Evolutionary conservation across 2,888 invertebrate genomes (phyloP).

Genomic region (Serrognathus titanus): DNA sequence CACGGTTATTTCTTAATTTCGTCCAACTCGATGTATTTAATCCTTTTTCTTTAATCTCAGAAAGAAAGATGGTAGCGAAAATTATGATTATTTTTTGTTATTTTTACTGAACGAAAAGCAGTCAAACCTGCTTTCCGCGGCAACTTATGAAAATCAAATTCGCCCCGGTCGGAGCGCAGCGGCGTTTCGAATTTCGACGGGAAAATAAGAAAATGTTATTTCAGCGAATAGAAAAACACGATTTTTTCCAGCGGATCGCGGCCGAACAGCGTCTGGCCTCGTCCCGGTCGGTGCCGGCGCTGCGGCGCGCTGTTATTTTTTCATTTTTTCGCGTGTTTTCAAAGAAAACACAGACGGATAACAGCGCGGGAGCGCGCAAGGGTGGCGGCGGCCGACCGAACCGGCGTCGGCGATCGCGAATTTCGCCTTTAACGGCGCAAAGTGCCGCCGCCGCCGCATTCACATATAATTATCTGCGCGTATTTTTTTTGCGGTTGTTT

Average conservation of each 20-base stretch:
- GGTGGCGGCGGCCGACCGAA: not conserved
- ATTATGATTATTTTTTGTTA: not conserved
- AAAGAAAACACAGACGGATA: constrained; percentile 43
- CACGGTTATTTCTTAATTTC: no score
- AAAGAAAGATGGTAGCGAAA: constrained; percentile 1
- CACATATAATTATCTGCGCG: not conserved
- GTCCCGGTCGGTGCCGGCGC: constrained; percentile 8
- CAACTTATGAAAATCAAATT: constrained; percentile 17
- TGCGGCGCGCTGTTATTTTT: constrained; percentile 42
- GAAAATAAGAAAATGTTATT: constrained; percentile 33
- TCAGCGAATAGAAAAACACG: constrained; percentile 33
- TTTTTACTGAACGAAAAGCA: not conserved
- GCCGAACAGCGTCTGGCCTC: constrained; percentile 19
- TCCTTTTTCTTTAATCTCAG: not conserved
- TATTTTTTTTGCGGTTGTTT: not conserved
- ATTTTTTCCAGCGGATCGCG: constrained; percentile 27
- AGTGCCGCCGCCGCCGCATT: not conserved
- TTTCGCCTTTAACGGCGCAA: not conserved
- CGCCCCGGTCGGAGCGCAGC: not conserved
- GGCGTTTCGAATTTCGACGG: constrained; percentile 20
- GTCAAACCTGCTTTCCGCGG: not conserved
- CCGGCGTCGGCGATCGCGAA: not conserved
- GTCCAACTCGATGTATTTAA: no score
- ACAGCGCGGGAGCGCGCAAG: not conserved
- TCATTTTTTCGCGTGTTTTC: constrained; percentile 47